Percentiles rank a stretch among this genome's conserved stretches.
Conservation (phyloP, 2,888 invertebrate species). For the Colletes collaris region DNA sequence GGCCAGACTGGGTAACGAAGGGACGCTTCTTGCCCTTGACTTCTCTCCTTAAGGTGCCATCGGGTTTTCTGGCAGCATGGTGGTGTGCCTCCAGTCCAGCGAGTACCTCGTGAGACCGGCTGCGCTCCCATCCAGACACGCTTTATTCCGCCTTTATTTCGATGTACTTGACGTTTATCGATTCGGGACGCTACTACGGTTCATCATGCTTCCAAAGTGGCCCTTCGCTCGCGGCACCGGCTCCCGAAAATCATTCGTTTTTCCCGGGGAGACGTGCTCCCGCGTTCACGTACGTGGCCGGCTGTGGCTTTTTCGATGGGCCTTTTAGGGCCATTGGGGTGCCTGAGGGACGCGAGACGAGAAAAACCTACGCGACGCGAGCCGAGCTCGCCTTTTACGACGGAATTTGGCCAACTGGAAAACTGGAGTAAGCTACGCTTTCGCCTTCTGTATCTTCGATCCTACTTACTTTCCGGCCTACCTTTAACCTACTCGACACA, state of each 20-base stretch:
- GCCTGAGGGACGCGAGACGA: neutral
- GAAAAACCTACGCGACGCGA: conserved; percentile 2
- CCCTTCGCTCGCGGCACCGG: neutral
- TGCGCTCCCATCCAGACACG: conserved; percentile 35
- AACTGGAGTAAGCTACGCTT: conserved; percentile 1
- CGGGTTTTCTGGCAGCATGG: conserved; percentile 70
- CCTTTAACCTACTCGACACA: too few species aligned
- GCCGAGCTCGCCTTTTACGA: neutral
- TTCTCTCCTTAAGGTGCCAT: conserved; percentile 71
- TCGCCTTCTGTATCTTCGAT: neutral
- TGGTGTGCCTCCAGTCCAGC: conserved; percentile 47
- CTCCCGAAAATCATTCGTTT: conserved; percentile 28
- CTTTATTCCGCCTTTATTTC: conserved; percentile 35
- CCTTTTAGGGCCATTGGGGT: conserved; percentile 10
- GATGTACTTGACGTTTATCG: conserved; percentile 40
- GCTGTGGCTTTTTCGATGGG: conserved; percentile 5
- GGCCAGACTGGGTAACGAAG: conserved; percentile 61
- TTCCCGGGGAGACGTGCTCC: conserved; percentile 21
- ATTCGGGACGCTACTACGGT: conserved; percentile 17
- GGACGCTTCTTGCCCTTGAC: conserved; percentile 73
- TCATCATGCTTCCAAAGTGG: neutral
- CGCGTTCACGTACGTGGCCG: neutral
- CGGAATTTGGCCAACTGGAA: conserved; percentile 8
- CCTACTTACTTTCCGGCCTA: neutral
- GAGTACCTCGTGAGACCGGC: conserved; percentile 56